Evolutionary conservation across 2,113 vertebrate genomes (phyloP), one percentile per base, ranked within the genome.

Genomic region (Morone saxatilis): DNA sequence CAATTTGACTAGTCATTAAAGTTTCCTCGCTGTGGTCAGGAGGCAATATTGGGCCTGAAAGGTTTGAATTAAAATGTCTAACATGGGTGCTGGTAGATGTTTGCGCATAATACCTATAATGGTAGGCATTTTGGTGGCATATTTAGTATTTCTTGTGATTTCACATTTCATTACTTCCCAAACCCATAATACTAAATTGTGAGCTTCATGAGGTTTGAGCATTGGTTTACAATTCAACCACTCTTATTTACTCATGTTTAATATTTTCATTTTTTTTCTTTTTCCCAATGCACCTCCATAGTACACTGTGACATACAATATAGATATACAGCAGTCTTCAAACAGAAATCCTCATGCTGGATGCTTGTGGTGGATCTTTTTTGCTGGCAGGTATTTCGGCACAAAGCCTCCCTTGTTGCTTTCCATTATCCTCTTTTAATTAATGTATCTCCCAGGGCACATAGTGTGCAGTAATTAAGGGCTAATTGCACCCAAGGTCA

Each of bases 401-500:
- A 60, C 25, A 41, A 73, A 86, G 5, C 43, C 68, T 86, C 79
- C 80, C 65, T 57, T 80, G 65, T 76, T 88, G 40, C 66, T 57
- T 63, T 80, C 67, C 60, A 80, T 81, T 91, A 88, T 84, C 73
- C 63, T 68, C 76, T 70, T 83, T 80, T 88, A 90, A 92, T 91
- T 70, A 86, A 77, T 80, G 40, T 60, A 80, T 79, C 85, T 92
- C 91, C 81, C 80, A 71, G 81, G 76, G 86, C 78, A 86, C 71
- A 74, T 51, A 69, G 54, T 86, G 73, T 70, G 43, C 22, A 56
- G 85, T 91, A 91, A 92, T 90, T 94, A 88, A 74, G 31, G n/a
- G 38, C 74, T 91, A 92, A 89, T 91, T 88, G 71, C 79, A 73
- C 73, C 62, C 82, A 89, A 89, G 86, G 87, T 92, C 87, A 87